Evolutionary conservation across 1,140 invertebrate genomes (phyloP), one percentile per base, ranked within the genome.

Genomic region (Drosophila arizonae): DNA sequence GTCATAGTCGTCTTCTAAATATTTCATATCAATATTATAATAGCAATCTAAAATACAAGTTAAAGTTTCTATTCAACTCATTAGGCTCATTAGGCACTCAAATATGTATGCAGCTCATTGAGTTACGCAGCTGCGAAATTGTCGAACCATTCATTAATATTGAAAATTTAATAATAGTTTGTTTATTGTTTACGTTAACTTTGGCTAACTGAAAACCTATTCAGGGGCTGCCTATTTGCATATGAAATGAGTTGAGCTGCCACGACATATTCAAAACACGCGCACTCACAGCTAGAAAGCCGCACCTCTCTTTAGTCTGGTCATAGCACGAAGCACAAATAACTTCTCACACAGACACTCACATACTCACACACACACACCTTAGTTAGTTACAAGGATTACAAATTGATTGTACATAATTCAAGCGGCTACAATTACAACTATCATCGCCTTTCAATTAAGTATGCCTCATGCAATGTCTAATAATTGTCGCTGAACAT

Each of bases 401-500:
- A 67, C 61, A 67, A 75, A 57, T 69, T 77, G 57, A 79, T 62
- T 65, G 79, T 82, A 76, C 70, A 68, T 72, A 72, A 58, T 58
- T 66, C 28, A 67, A 72, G 55, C 48, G 52, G 71, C 51, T 51
- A 50, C 60, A 62, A 39, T 39, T 39, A 39, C 36, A 39, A 62
- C 62, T 58, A 73, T 62, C 56, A 62, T 41, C 30, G 26, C 41
- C 58, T 60, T 50, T 55, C 56, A 73, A 64, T 74, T 70, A 74
- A 70, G 67, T 74, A 57, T 70, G 66, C 52, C 36, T 26, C 72
- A 70, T 64, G 67, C 67, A 63, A 74, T 63, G 45, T 70, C 58
- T 70, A 28, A 76, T 56, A 73, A 85, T 79, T 76, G 72, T 68
- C 50, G 64, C 67, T 66, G 36, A 70, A 79, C 81, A 84, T 77